Percentiles rank a stretch among this genome's conserved stretches.
phyloP scores from a whole-genome alignment of 2,113 vertebrate genomes.

The Leptosomus discolor region DNA sequence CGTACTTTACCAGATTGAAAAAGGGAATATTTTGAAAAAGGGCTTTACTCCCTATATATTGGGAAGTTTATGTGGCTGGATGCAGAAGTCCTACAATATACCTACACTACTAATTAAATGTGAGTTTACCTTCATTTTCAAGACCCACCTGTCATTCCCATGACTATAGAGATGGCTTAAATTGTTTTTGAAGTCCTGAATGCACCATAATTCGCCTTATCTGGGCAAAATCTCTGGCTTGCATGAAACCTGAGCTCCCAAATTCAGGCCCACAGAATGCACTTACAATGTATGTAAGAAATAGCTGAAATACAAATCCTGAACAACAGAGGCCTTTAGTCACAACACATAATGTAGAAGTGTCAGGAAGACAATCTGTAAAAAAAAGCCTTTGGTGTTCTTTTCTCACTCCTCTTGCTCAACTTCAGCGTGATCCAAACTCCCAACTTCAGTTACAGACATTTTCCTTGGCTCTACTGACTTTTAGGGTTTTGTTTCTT shows the following conservation, averaged over 20 bases:
- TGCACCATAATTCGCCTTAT: not conserved
- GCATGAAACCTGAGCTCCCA: not conserved
- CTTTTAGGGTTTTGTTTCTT: not conserved
- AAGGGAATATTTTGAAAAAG: not conserved
- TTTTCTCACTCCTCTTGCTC: not conserved
- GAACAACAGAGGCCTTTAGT: not conserved
- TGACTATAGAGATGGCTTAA: not conserved
- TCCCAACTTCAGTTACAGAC: not conserved
- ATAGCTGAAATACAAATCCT: not conserved
- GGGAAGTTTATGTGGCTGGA: not conserved
- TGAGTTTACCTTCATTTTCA: not conserved
- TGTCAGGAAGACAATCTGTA: not conserved
- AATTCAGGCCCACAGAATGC: not conserved
- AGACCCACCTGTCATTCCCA: not conserved
- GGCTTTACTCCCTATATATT: not conserved
- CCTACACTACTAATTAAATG: not conserved
- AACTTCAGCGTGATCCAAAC: not conserved
- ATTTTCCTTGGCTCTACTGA: not conserved
- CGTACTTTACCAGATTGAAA: not conserved
- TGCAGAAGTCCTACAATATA: not conserved
- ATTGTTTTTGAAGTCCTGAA: not conserved
- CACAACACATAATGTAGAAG: not conserved
- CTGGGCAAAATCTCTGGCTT: not conserved
- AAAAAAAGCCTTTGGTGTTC: not conserved
- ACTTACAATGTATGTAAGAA: not conserved